Evolutionary conservation across 1,140 invertebrate genomes (phyloP).

Genomic region (Caerostris darwini): DNA sequence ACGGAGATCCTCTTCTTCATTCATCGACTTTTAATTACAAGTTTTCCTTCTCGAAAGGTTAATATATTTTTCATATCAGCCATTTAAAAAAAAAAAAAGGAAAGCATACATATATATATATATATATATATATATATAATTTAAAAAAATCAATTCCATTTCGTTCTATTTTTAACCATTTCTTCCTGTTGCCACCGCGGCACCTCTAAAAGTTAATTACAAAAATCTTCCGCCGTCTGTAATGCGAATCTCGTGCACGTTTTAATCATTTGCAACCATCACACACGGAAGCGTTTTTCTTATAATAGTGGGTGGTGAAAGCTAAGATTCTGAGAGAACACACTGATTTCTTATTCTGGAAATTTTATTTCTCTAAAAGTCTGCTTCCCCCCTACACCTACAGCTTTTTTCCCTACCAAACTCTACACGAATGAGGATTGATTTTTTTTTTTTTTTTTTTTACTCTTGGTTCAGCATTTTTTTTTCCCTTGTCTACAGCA

Average conservation of each 20-base stretch:
- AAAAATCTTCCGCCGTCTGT: not conserved
- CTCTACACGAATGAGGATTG: not conserved
- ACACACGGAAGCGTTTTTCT: not conserved
- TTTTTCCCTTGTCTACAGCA: not conserved
- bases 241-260: conserved; percentile 21
- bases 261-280: conserved; percentile 18
- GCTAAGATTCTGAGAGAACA: conserved; percentile 25
- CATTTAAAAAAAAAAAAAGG: too few species aligned
- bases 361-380: not conserved
- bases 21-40: not conserved
- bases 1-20: not conserved
- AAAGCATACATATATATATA: not conserved
- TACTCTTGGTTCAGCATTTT: not conserved
- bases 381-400: too few species aligned
- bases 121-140: not conserved
- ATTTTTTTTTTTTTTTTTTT: conserved; percentile 33
- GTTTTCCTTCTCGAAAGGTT: not conserved
- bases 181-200: not conserved
- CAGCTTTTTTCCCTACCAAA: not conserved
- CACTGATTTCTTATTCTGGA: conserved; percentile 37
- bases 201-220: conserved; percentile 28
- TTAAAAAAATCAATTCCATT: not conserved
- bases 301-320: conserved; percentile 32
- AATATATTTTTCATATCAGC: not conserved
- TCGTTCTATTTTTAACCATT: conserved; percentile 2